Base-by-base conservation (phyloP, 2,888 invertebrate genomes). In the Hydriomena furcata region DNA sequence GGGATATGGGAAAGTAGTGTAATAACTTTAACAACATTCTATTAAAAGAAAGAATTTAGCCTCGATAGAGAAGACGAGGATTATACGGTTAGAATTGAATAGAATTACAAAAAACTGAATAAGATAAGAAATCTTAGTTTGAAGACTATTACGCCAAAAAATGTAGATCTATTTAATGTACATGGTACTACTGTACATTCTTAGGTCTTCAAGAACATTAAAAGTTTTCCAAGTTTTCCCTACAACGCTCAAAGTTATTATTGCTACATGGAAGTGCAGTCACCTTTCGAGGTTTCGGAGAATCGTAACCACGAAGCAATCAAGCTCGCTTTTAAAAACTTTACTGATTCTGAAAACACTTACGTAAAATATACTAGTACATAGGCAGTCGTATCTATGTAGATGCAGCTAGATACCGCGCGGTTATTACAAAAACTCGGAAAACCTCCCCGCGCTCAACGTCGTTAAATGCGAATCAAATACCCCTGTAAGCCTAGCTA, bases 181-280 rank as follows among this genome's bases (percentile, higher is more conserved):
- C n/a, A n/a, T n/a, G 52, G 55, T 37, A 61, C 32, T 48, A 70
- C 73, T 67, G 59, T 47, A 23, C 35, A 40, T 74, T 79, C 55
- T 42, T 55, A 71, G 64, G 61, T 78, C 79, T 79, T 66, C 56
- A 61, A 35, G 37, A 13, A 56, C 60, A 67, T 73, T 69, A 76
- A 75, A 80, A 68, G 48, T 52, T 79, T 78, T 66, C 74, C 61
- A 77, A 80, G 74, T 84, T 85, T 74, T 71, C 73, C 63, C 74
- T 71, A 75, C 61, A 58, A 40, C 61, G 54, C 63, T 58, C 48
- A 66, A 73, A 77, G 66, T 76, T 76, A 61, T 64, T 64, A 61
- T 51, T 68, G 62, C 73, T 81, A 73, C 79, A 66, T 55, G 65
- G 78, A 80, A 85, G 84, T 84, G 80, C 85, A 87, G 81, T 86